Evolutionary conservation across 1,140 invertebrate genomes (phyloP).

Genomic region (Cherax quadricarinatus): DNA sequence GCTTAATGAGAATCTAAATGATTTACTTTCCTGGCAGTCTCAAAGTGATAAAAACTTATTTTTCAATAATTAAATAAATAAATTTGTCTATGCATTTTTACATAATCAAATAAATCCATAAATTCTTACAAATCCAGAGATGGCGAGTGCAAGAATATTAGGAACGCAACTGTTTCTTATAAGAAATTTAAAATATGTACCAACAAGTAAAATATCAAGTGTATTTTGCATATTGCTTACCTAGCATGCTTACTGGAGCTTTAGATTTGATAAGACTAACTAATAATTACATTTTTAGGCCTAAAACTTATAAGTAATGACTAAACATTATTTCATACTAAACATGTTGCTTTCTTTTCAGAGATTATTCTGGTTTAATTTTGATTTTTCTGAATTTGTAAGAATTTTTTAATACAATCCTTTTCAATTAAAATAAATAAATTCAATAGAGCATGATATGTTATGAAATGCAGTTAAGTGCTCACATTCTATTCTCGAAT

Average conservation of each 20-base stretch:
- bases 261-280: not conserved
- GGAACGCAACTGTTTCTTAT: not conserved
- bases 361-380: not conserved
- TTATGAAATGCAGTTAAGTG: slow-evolving; percentile 39
- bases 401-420: not conserved
- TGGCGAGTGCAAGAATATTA: not conserved
- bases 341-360: not conserved
- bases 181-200: not conserved
- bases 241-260: not conserved
- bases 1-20: not conserved
- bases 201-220: not conserved
- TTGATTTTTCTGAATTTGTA: not conserved
- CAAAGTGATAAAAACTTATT: not conserved
- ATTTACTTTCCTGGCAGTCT: not conserved
- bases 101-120: not conserved
- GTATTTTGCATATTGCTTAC: not conserved
- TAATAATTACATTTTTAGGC: not conserved
- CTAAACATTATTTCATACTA: not conserved
- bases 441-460: slow-evolving; percentile 20
- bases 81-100: not conserved
- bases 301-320: not conserved
- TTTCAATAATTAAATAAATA: not conserved
- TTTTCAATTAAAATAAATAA: slow-evolving; percentile 4
- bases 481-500: slow-evolving; percentile 21
- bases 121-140: slow-evolving; percentile 11